These are phyloP conservation scores for Coelinius sp. DNA, from an alignment of 2,888 invertebrate species.

Conservation along the genomic window DNA sequence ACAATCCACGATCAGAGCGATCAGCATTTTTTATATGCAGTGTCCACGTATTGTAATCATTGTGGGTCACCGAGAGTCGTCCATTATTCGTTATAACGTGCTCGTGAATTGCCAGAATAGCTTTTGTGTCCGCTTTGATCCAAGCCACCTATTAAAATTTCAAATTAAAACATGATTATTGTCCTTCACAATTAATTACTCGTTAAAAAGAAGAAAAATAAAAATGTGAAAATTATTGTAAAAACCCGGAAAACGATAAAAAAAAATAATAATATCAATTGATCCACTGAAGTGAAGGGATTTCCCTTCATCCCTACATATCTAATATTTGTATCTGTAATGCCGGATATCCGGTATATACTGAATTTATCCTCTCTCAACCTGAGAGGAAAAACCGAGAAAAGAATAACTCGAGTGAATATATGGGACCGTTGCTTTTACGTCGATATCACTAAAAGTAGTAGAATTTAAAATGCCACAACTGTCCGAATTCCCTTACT, in stretches of 20 bases:
- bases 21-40: slow-evolving; percentile 88
- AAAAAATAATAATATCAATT: slow-evolving; percentile 12
- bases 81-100: slow-evolving; percentile 95
- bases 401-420: slow-evolving; percentile 4
- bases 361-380: slow-evolving; percentile 20
- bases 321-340: slow-evolving; percentile 23
- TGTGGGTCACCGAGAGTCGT: slow-evolving; percentile 89
- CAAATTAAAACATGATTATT: slow-evolving; percentile 41
- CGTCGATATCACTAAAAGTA: slow-evolving; percentile 21
- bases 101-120: slow-evolving; percentile 93
- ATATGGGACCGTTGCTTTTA: background rate
- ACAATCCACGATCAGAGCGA: slow-evolving; percentile 89
- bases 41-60: slow-evolving; percentile 94
- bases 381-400: background rate
- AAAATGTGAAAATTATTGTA: background rate
- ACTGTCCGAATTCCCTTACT: background rate
- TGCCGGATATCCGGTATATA: slow-evolving; percentile 1
- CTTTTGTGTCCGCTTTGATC: slow-evolving; percentile 95
- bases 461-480: background rate
- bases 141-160: slow-evolving; percentile 84
- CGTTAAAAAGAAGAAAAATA: background rate
- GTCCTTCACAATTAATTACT: background rate
- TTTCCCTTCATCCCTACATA: slow-evolving; percentile 9
- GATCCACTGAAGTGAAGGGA: background rate
- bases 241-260: background rate